phyloP scores from a whole-genome alignment of 2,888 invertebrate genomes.

The Magallana nippona region DNA sequence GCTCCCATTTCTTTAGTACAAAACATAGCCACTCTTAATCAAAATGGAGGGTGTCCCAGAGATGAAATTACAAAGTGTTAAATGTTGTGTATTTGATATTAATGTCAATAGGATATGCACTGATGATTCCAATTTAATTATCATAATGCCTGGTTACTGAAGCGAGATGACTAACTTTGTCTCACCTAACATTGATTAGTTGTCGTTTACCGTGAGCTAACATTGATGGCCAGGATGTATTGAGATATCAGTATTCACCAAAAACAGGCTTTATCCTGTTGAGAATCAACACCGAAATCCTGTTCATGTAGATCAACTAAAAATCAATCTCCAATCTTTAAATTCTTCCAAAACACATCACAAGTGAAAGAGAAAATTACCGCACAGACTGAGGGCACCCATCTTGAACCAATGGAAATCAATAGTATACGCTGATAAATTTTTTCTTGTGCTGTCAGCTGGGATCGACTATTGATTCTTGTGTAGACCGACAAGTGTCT shows the following conservation, averaged over 20 bases:
- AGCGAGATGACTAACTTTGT: background rate
- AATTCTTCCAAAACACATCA: constrained; percentile 13
- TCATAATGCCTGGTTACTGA: background rate
- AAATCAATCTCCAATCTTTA: constrained; percentile 15
- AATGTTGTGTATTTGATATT: background rate
- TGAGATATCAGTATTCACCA: background rate
- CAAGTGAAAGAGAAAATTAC: constrained; percentile 9
- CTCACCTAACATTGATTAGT: constrained; percentile 21
- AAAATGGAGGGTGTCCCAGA: background rate
- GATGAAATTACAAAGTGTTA: background rate
- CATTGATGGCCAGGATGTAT: background rate
- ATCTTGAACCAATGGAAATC: constrained; percentile 21
- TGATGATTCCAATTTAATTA: constrained; percentile 1
- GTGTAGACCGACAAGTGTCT: background rate
- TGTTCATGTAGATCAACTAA: background rate
- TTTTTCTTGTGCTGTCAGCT: background rate
- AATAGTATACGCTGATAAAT: background rate
- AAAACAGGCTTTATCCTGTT: background rate
- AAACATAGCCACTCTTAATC: background rate
- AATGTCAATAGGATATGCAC: constrained; percentile 11
- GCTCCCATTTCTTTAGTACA: background rate
- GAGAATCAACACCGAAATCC: constrained; percentile 16
- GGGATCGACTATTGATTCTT: background rate
- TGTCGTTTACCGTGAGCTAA: constrained; percentile 6
- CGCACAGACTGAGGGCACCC: background rate